These are phyloP conservation scores for Torymus tubicola DNA, from an alignment of 2,888 invertebrate species.

Conservation along the genomic window DNA sequence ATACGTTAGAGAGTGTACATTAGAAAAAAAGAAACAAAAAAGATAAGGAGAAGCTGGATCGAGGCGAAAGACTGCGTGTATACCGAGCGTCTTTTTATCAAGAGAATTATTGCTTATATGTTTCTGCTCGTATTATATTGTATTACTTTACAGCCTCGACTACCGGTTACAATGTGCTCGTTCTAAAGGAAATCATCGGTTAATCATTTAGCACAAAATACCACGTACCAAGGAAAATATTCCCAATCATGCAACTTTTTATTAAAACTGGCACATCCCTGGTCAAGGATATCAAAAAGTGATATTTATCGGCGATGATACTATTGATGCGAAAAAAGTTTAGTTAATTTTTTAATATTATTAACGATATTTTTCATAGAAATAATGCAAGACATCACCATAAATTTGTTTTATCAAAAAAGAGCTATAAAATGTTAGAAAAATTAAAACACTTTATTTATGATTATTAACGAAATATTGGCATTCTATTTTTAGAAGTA, in stretches of 20 bases:
- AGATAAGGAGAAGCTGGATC: conserved; percentile 34
- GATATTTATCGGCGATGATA: conserved; percentile 5
- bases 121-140: background rate
- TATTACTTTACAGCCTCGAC: conserved; percentile 13
- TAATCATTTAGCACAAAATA: conserved; percentile 15
- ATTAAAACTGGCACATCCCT: background rate
- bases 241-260: conserved; percentile 28
- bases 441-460: too few species aligned
- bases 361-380: too few species aligned
- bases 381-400: too few species aligned
- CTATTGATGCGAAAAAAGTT: too few species aligned
- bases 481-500: too few species aligned
- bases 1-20: conserved; percentile 6
- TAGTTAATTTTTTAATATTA: too few species aligned
- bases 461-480: too few species aligned
- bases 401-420: too few species aligned
- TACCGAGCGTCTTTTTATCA: conserved; percentile 27
- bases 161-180: conserved; percentile 16
- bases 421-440: too few species aligned
- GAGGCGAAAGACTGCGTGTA: conserved; percentile 36
- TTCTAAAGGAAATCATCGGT: conserved; percentile 23
- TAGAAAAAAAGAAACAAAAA: conserved; percentile 28
- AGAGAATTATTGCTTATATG: background rate
- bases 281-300: conserved; percentile 39
- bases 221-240: conserved; percentile 34